phyloP scores from a whole-genome alignment of 2,888 invertebrate genomes.

The Caenorhabditis afra region DNA sequence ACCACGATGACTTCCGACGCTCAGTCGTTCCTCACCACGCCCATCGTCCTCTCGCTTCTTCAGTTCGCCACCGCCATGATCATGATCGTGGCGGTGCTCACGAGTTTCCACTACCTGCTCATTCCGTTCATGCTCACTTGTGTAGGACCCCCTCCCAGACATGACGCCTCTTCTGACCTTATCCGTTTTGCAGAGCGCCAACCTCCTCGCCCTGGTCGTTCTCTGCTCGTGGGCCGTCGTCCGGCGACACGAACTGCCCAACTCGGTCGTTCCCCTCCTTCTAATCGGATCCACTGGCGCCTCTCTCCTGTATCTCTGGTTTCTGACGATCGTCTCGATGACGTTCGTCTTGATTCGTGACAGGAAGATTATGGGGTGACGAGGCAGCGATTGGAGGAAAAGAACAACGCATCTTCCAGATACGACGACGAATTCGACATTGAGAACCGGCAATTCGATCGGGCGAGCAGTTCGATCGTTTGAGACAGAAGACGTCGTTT shows the following conservation, averaged over 20 bases:
- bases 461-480: slow-evolving; percentile 61
- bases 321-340: slow-evolving; percentile 67
- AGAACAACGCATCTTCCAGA: slow-evolving; percentile 13
- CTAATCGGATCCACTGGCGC: slow-evolving; percentile 56
- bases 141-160: slow-evolving; percentile 36
- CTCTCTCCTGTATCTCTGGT: slow-evolving; percentile 69
- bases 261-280: slow-evolving; percentile 58
- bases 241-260: slow-evolving; percentile 39
- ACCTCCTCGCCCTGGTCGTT: slow-evolving; percentile 41
- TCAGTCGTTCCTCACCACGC: slow-evolving; percentile 57
- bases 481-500: slow-evolving; percentile 22
- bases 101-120: slow-evolving; percentile 68
- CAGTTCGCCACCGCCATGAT: slow-evolving; percentile 67
- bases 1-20: slow-evolving; percentile 53
- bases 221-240: slow-evolving; percentile 53
- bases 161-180: background rate
- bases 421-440: slow-evolving; percentile 61
- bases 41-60: slow-evolving; percentile 54
- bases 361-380: slow-evolving; percentile 63
- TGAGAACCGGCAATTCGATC: slow-evolving; percentile 57
- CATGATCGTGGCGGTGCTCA: slow-evolving; percentile 70
- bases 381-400: background rate
- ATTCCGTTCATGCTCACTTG: slow-evolving; percentile 67
- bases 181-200: slow-evolving; percentile 24
- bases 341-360: slow-evolving; percentile 74